A percentile compares a stretch with the other conserved stretches of the same genome.
Evolutionary conservation across 2,888 invertebrate genomes (phyloP).

Genomic region (Agapostemon virescens): DNA sequence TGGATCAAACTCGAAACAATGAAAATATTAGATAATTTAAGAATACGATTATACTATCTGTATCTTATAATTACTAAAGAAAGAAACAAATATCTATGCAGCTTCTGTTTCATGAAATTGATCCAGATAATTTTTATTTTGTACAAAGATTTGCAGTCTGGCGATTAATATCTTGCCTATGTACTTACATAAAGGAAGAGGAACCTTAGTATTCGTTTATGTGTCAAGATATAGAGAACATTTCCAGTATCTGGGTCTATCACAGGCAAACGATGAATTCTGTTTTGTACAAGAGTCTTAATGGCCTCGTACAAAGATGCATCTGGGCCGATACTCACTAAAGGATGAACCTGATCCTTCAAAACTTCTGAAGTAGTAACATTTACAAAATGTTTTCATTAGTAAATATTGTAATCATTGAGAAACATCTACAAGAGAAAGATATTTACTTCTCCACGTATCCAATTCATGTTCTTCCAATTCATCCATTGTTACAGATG

Average conservation of each 20-base stretch:
- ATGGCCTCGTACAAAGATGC: slow-evolving; percentile 97
- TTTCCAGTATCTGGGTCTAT: slow-evolving; percentile 97
- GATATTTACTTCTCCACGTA: slow-evolving; percentile 93
- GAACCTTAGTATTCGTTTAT: slow-evolving; percentile 98
- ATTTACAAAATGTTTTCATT: background rate
- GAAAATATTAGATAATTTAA: too few relatives aligned
- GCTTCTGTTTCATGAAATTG: too few relatives aligned
- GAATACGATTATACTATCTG: too few relatives aligned
- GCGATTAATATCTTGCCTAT: background rate
- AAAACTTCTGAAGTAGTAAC: slow-evolving; percentile 86
- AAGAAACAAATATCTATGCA: too few relatives aligned
- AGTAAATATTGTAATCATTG: background rate
- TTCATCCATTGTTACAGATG: slow-evolving; percentile 96
- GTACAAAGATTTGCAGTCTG: background rate
- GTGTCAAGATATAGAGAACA: slow-evolving; percentile 98
- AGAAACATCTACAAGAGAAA: background rate
- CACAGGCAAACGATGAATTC: slow-evolving; percentile 98
- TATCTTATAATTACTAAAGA: too few relatives aligned
- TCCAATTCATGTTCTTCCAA: slow-evolving; percentile 97
- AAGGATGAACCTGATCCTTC: slow-evolving; percentile 91
- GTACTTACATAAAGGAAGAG: slow-evolving; percentile 97
- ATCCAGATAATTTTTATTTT: background rate
- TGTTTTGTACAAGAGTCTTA: slow-evolving; percentile 93
- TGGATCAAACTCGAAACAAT: too few relatives aligned
- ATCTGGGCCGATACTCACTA: slow-evolving; percentile 95